These are phyloP conservation scores for Typhlichthys eigenmanni DNA, from an alignment of 2,797 vertebrate genomes.

Conservation along the genomic window DNA sequence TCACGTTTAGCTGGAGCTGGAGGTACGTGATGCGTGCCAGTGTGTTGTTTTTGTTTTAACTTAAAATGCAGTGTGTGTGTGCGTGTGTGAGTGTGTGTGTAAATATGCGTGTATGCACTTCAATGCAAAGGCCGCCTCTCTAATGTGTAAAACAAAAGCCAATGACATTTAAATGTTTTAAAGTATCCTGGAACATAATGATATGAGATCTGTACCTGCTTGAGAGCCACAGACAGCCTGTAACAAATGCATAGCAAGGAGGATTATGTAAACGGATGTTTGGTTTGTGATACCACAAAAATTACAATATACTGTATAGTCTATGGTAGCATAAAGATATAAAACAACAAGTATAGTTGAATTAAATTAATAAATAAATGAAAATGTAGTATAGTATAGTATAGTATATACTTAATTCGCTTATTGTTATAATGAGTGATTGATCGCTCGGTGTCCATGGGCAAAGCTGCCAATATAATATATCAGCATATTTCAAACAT, in stretches of 20 bases:
- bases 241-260: conserved; percentile 14
- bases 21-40: not conserved
- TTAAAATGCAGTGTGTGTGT: not conserved
- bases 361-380: too few relatives aligned
- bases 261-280: conserved; percentile 12
- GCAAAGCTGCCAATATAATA: not conserved
- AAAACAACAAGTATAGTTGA: too few relatives aligned
- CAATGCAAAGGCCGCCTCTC: conserved; percentile 4
- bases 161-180: conserved; percentile 14
- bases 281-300: not conserved
- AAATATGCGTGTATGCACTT: not conserved
- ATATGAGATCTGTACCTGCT: conserved; percentile 3
- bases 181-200: conserved; percentile 1
- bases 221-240: conserved; percentile 4
- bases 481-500: conserved; percentile 28
- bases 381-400: too few relatives aligned
- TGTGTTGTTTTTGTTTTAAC: conserved; percentile 1
- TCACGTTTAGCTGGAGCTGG: too few relatives aligned
- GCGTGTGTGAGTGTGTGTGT: not conserved
- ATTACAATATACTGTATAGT: too few relatives aligned
- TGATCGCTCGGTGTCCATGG: not conserved
- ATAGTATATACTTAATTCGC: too few relatives aligned
- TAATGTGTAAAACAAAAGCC: conserved; percentile 12
- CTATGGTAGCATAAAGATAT: too few relatives aligned
- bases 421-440: too few relatives aligned